Percentiles rank a stretch among this genome's conserved stretches.
Evolutionary conservation across 1,140 invertebrate species (phyloP).

Genomic region (Latrodectus geometricus): DNA sequence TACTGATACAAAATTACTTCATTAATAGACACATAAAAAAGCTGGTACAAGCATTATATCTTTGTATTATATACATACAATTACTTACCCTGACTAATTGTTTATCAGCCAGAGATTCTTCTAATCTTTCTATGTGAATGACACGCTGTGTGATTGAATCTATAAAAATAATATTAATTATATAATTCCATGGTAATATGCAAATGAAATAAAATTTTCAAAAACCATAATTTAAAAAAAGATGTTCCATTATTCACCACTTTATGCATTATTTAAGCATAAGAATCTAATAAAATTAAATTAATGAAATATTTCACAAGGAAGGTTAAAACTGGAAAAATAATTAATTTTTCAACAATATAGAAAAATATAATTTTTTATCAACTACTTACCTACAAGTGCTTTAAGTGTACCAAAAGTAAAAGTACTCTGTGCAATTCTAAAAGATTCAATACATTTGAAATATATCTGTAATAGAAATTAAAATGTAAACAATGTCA

Average conservation of each 20-base stretch:
- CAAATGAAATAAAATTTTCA: no score
- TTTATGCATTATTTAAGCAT: no score
- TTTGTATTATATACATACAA: neutral
- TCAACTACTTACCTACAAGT: constrained; percentile 13
- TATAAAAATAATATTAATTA: constrained; percentile 10
- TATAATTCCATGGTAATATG: neutral
- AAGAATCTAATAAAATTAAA: no score
- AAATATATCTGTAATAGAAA: constrained; percentile 31
- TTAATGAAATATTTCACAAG: no score
- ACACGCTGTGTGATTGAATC: constrained; percentile 19
- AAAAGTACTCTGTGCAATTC: constrained; percentile 21
- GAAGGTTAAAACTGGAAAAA: no score
- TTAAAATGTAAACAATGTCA: neutral
- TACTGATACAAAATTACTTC: no score
- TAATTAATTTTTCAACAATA: no score
- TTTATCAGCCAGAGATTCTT: constrained; percentile 27
- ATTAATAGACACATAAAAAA: no score
- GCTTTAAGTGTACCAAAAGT: constrained; percentile 42
- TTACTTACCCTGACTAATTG: constrained; percentile 36
- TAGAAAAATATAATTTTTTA: no score
- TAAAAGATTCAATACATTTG: constrained; percentile 32
- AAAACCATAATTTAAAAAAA: no score
- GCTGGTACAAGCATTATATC: no score
- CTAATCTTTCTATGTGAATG: constrained; percentile 41
- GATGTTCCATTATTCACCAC: no score